Conservation (phyloP, 2,888 invertebrate species). For the Lypha dubia region DNA sequence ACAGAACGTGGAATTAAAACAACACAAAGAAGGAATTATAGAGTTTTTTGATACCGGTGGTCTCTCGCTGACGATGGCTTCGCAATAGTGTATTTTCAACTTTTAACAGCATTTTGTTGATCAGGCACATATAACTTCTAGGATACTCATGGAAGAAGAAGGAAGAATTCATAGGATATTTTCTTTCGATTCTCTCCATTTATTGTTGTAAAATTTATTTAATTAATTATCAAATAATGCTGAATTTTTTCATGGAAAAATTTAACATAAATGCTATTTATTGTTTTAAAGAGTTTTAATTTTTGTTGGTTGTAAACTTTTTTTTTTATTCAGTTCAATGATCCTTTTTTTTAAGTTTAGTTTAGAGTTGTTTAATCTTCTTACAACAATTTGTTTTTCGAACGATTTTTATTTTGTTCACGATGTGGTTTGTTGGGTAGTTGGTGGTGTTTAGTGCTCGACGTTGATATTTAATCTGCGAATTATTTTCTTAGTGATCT, state of each 20-base stretch:
- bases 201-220: conserved; percentile 76
- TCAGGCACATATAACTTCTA: conserved; percentile 82
- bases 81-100: conserved; percentile 90
- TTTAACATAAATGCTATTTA: neutral
- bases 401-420: conserved; percentile 16
- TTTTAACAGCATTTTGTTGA: conserved; percentile 88
- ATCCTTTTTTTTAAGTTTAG: neutral
- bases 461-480: conserved; percentile 53
- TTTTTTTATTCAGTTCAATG: neutral
- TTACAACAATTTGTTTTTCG: neutral
- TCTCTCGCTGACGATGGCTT: conserved; percentile 92
- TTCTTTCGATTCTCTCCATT: conserved; percentile 82
- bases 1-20: conserved; percentile 86
- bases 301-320: conserved; percentile 10
- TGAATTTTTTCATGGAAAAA: conserved; percentile 34
- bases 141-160: conserved; percentile 80
- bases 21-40: conserved; percentile 94
- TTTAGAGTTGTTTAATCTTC: conserved; percentile 17
- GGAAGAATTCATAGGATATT: conserved; percentile 76
- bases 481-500: conserved; percentile 30
- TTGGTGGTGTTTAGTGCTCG: conserved; percentile 49
- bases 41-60: conserved; percentile 92
- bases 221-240: conserved; percentile 39
- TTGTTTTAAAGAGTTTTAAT: conserved; percentile 11
- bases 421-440: too few relatives aligned